phyloP scores from a whole-genome alignment of 2,113 vertebrate genomes.

The Nycticorax nycticorax region DNA sequence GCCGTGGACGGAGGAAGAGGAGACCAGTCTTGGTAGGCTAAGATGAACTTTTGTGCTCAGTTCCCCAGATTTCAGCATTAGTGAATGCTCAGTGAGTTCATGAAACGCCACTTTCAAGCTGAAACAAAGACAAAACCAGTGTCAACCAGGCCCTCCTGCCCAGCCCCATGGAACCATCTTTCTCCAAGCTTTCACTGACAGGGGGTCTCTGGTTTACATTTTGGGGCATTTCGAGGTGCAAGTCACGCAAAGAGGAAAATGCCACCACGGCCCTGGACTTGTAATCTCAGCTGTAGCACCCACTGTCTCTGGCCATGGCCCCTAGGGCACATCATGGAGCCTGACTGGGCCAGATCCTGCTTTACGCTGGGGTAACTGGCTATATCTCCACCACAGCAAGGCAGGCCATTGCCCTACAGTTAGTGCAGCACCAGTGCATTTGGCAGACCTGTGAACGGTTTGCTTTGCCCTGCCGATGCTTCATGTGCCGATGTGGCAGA shows the following conservation, averaged over 20 bases:
- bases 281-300: neutral
- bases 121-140: neutral
- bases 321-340: neutral
- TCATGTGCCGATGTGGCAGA: neutral
- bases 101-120: neutral
- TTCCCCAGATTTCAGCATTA: neutral
- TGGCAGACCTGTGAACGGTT: neutral
- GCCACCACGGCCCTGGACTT: neutral
- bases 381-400: neutral
- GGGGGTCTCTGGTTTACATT: neutral
- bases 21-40: neutral
- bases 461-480: neutral
- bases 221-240: neutral
- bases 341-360: neutral
- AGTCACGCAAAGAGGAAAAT: neutral
- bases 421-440: neutral
- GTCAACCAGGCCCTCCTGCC: neutral
- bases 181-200: neutral
- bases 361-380: neutral
- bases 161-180: neutral
- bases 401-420: neutral
- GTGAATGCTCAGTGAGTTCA: neutral
- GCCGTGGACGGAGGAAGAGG: neutral
- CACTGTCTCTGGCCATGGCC: fast-evolving
- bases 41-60: neutral